These are phyloP conservation scores for Probosciger aterrimus DNA, from an alignment of 2,113 vertebrate genomes.

Conservation along the genomic window DNA sequence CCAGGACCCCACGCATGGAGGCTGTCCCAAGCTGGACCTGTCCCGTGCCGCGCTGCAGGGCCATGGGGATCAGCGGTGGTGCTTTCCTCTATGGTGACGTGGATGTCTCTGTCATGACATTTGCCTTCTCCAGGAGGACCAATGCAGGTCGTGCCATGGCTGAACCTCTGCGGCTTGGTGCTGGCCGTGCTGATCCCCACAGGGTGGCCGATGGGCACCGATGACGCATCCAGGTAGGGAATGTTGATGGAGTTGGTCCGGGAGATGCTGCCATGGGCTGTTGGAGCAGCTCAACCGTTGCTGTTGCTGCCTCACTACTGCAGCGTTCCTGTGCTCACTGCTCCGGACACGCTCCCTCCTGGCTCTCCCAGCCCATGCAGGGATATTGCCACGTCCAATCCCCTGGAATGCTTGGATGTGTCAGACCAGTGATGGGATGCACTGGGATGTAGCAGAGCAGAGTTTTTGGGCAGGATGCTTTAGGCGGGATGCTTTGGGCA, in stretches of 20 bases:
- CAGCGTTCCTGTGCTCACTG: background rate
- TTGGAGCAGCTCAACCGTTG: background rate
- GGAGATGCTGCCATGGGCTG: background rate
- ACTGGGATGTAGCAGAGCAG: rapidly evolving
- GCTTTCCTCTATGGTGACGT: background rate
- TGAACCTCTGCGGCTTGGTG: background rate
- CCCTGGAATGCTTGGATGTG: background rate
- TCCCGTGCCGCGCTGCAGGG: background rate
- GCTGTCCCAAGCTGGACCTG: background rate
- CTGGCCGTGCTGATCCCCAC: background rate
- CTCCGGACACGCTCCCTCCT: background rate
- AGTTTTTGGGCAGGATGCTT: background rate
- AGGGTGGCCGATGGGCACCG: background rate
- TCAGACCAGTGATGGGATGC: background rate
- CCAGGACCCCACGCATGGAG: background rate
- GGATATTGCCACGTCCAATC: background rate
- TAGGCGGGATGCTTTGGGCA: no score
- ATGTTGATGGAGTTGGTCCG: background rate
- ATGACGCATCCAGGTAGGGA: background rate
- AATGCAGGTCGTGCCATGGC: background rate
- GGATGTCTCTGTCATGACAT: no score
- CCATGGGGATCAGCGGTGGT: background rate
- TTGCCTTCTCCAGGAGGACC: background rate
- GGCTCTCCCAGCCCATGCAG: background rate
- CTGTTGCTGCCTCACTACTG: background rate